These are phyloP conservation scores for Pachyramphus minor DNA, from an alignment of 2,113 vertebrate genomes.

Conservation along the genomic window DNA sequence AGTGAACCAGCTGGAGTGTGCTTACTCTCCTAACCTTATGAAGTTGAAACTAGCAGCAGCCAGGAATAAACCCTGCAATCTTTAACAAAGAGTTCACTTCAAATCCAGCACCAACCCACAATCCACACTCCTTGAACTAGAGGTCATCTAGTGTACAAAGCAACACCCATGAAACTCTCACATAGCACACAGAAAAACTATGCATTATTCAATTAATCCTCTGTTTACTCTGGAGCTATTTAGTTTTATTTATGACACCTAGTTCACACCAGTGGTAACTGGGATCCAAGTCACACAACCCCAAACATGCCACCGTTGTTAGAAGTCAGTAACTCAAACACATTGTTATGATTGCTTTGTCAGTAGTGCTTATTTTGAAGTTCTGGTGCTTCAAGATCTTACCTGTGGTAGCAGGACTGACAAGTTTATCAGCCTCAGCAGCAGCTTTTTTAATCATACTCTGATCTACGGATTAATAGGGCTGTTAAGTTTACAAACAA, in stretches of 20 bases:
- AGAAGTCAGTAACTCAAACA: not conserved
- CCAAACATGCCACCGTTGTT: not conserved
- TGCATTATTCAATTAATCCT: not conserved
- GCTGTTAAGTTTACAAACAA: conserved; percentile 52
- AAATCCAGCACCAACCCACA: not conserved
- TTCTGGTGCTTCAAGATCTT: conserved; percentile 51
- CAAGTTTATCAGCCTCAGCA: conserved; percentile 69
- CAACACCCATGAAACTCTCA: not conserved
- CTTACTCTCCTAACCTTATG: not conserved
- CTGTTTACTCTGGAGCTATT: not conserved
- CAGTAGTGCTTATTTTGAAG: not conserved
- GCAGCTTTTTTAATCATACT: conserved; percentile 77
- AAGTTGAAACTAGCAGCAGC: not conserved
- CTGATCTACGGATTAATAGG: conserved; percentile 71
- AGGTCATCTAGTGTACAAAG: not conserved
- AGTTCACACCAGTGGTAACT: not conserved
- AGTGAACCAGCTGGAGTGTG: not conserved
- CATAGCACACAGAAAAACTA: not conserved
- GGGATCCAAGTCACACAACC: not conserved
- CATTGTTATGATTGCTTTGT: not conserved
- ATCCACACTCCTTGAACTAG: not conserved
- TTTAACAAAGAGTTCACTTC: not conserved
- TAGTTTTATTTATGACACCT: not conserved
- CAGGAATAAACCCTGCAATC: not conserved
- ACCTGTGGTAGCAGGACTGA: conserved; percentile 77